Percentiles rank a stretch among this genome's conserved stretches.
phyloP scores from a whole-genome alignment of 2,113 vertebrate species.

The Columba janthina region DNA sequence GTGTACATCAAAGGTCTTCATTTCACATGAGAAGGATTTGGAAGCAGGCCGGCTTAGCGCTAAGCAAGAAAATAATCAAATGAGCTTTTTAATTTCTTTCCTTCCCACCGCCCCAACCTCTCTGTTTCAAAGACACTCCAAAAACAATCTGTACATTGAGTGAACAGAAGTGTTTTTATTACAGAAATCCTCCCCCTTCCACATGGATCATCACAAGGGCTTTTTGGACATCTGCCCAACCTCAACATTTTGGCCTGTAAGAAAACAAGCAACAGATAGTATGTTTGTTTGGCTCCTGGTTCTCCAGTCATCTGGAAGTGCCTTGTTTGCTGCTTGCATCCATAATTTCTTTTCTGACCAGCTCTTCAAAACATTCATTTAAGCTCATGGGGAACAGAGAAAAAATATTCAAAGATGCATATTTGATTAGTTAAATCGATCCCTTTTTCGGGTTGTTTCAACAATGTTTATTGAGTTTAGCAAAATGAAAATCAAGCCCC shows the following conservation, averaged over 20 bases:
- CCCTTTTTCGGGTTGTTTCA: not conserved
- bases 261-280: slow-evolving; percentile 64
- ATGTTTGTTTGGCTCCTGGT: slow-evolving; percentile 52
- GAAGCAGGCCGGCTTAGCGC: not conserved
- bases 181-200: slow-evolving; percentile 55
- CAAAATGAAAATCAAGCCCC: not conserved
- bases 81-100: slow-evolving; percentile 44
- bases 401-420: not conserved
- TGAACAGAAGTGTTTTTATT: slow-evolving; percentile 68
- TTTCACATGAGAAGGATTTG: slow-evolving; percentile 37
- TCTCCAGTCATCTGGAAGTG: slow-evolving; percentile 44
- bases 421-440: not conserved
- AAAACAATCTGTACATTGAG: slow-evolving; percentile 52
- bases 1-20: slow-evolving; percentile 41
- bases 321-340: slow-evolving; percentile 40
- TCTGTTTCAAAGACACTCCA: slow-evolving; percentile 56
- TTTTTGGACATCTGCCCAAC: slow-evolving; percentile 62
- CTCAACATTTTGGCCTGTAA: slow-evolving; percentile 59
- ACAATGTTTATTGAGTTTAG: not conserved
- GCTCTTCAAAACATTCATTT: slow-evolving; percentile 9
- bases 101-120: not conserved
- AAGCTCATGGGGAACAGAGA: not conserved
- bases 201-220: slow-evolving; percentile 30
- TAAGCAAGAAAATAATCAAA: slow-evolving; percentile 42
- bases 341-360: slow-evolving; percentile 21